These are phyloP conservation scores for Astropecten irregularis DNA, from an alignment of 53 echinoderm and acorn worm species.

Conservation along the genomic window DNA sequence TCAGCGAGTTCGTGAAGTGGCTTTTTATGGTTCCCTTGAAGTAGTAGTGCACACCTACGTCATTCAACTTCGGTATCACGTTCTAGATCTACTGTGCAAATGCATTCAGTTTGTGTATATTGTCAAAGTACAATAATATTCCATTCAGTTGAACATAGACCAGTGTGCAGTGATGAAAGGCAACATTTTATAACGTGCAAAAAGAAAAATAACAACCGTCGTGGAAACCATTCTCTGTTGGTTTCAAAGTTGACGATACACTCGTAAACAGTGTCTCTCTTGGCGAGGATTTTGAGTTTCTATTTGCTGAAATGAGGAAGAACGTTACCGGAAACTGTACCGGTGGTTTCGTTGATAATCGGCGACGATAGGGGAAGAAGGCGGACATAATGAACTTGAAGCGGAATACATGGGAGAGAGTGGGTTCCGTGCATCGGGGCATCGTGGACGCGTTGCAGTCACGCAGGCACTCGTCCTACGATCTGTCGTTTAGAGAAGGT, in stretches of 20 bases:
- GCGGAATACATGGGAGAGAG: neutral
- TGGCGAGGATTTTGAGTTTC: too few relatives aligned
- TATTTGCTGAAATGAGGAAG: slow-evolving; percentile 9
- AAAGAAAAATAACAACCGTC: too few relatives aligned
- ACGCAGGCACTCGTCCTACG: slow-evolving; percentile 14
- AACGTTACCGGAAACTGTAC: neutral
- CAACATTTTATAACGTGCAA: too few relatives aligned
- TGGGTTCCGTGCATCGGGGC: neutral
- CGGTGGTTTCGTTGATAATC: too few relatives aligned
- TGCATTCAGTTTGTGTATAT: slow-evolving; percentile 2
- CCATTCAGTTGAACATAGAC: neutral
- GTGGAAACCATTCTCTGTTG: too few relatives aligned
- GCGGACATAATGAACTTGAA: slow-evolving; percentile 2
- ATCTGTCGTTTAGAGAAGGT: neutral
- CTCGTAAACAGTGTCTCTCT: too few relatives aligned
- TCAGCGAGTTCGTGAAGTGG: too few relatives aligned
- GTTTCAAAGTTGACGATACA: too few relatives aligned
- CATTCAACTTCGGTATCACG: neutral
- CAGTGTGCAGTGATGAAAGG: too few relatives aligned
- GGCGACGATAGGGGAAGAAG: too few relatives aligned
- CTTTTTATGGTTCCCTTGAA: too few relatives aligned
- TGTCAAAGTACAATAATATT: slow-evolving; percentile 37
- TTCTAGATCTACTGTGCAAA: slow-evolving; percentile 24
- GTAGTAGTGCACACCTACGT: too few relatives aligned
- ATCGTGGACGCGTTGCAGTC: neutral